Conservation (phyloP, 2,888 invertebrate genomes). For the Mesochorus sp. region DNA sequence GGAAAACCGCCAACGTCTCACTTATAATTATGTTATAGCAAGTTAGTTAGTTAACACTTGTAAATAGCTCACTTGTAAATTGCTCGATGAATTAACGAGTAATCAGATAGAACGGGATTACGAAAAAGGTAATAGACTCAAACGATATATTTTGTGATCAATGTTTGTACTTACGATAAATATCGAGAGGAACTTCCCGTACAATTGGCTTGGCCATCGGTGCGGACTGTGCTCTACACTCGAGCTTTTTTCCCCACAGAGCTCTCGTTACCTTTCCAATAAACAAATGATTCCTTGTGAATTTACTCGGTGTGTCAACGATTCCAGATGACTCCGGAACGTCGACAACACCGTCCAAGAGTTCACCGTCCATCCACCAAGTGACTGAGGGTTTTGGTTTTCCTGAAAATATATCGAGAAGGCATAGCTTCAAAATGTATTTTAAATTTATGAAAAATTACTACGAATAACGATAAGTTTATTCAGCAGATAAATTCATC, state of each 20-base stretch:
- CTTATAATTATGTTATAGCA: not conserved
- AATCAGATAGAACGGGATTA: no score
- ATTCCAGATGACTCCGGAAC: slow-evolving; percentile 78
- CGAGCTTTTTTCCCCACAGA: slow-evolving; percentile 88
- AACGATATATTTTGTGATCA: not conserved
- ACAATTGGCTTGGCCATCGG: slow-evolving; percentile 87
- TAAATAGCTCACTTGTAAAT: not conserved
- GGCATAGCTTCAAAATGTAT: no score
- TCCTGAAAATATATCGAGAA: slow-evolving; percentile 83
- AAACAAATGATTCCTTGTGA: slow-evolving; percentile 89
- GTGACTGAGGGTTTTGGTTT: slow-evolving; percentile 91
- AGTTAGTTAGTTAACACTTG: no score
- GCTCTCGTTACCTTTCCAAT: slow-evolving; percentile 88
- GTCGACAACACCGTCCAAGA: slow-evolving; percentile 89
- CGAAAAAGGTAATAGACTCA: no score
- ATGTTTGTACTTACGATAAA: slow-evolving; percentile 84
- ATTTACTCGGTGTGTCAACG: slow-evolving; percentile 84
- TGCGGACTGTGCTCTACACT: slow-evolving; percentile 90
- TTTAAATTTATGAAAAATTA: no score
- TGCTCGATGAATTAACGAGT: no score
- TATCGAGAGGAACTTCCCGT: slow-evolving; percentile 90
- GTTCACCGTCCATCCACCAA: slow-evolving; percentile 91
- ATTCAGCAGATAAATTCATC: no score
- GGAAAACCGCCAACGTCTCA: not conserved
- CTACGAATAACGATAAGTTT: no score